Conservation (phyloP, 2,888 invertebrate genomes). For the Tenodera sinensis region DNA sequence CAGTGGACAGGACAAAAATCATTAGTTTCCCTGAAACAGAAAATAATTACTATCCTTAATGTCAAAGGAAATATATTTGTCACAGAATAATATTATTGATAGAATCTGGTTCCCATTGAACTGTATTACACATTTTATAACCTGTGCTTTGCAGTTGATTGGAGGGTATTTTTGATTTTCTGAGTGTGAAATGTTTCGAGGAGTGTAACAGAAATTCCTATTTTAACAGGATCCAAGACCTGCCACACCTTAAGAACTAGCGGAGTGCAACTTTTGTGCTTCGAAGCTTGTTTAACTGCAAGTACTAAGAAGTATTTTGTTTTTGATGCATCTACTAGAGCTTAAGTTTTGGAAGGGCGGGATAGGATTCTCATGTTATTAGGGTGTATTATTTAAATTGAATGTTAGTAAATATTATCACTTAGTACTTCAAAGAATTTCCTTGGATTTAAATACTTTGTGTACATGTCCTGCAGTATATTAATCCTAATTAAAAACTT, state of each 20-base stretch:
- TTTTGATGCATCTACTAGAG: constrained; percentile 28
- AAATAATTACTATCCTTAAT: too few species aligned
- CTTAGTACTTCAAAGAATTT: too few species aligned
- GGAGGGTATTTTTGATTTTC: background rate
- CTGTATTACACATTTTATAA: background rate
- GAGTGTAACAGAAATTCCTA: constrained; percentile 24
- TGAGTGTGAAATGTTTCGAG: background rate
- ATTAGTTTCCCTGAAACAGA: too few species aligned
- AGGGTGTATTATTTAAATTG: background rate
- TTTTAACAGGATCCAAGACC: constrained; percentile 30
- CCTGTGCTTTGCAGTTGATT: background rate
- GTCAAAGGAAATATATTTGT: too few species aligned
- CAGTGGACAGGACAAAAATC: too few species aligned
- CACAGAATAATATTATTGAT: background rate
- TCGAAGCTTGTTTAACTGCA: constrained; percentile 32
- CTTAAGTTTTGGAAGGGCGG: constrained; percentile 14
- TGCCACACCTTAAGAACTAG: constrained; percentile 23
- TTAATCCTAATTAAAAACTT: too few species aligned
- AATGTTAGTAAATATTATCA: too few species aligned
- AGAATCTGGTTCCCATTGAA: background rate
- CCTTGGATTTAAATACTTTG: too few species aligned
- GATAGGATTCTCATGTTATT: background rate
- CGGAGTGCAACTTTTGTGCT: constrained; percentile 32
- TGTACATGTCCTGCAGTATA: too few species aligned
- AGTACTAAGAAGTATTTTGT: constrained; percentile 30